These are phyloP conservation scores for Hyposoter dolosus DNA, from an alignment of 2,888 invertebrate species.

Conservation along the genomic window DNA sequence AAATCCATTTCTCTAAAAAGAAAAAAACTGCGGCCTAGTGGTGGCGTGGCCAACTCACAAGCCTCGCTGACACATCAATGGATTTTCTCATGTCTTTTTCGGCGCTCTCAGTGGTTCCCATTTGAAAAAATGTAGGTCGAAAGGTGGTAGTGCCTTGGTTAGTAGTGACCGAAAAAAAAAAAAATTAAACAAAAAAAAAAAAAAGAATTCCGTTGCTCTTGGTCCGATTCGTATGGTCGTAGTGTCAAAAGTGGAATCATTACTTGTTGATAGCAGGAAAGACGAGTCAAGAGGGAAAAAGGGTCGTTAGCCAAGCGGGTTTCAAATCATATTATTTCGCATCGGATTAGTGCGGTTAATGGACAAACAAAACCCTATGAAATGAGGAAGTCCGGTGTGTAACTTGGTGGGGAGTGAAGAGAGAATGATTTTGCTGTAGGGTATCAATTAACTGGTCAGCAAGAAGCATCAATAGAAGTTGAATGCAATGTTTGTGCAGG, in stretches of 20 bases:
- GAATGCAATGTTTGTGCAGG: not conserved
- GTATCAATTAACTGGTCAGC: constrained; percentile 77
- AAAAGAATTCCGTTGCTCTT: not conserved
- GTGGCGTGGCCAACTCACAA: too few relatives aligned
- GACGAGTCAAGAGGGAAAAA: not conserved
- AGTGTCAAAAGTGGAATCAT: not conserved
- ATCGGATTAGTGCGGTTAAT: constrained; percentile 73
- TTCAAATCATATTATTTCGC: constrained; percentile 55
- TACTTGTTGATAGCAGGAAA: not conserved
- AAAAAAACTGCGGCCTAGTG: not conserved
- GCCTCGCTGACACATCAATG: too few relatives aligned
- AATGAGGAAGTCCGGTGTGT: constrained; percentile 65
- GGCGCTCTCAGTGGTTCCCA: too few relatives aligned
- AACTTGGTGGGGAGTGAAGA: constrained; percentile 25
- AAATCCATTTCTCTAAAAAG: not conserved
- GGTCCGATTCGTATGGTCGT: too few relatives aligned
- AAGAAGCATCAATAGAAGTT: constrained; percentile 62
- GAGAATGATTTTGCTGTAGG: constrained; percentile 54
- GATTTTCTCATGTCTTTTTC: too few relatives aligned
- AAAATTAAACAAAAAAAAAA: not conserved
- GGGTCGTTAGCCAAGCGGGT: not conserved
- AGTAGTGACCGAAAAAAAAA: not conserved
- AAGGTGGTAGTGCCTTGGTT: too few relatives aligned
- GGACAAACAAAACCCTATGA: constrained; percentile 69
- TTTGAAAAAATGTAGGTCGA: too few relatives aligned